Conservation (phyloP, 2,888 invertebrate species). For the Diploptera punctata region DNA sequence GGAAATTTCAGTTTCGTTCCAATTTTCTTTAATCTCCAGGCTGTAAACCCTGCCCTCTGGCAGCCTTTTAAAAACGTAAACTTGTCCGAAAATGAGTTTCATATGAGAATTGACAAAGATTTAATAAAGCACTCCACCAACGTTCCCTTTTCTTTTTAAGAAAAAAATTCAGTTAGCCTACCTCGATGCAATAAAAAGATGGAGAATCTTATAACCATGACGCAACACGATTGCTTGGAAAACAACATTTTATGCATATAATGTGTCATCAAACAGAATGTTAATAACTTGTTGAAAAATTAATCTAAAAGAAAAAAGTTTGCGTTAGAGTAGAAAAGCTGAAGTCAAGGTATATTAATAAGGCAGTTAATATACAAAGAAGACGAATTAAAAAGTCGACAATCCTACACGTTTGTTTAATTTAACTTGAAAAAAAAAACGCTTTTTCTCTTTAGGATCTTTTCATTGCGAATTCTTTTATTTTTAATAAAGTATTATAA, state of each 20-base stretch:
- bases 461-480: no score
- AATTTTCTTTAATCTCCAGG: conserved; percentile 45
- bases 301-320: conserved; percentile 37
- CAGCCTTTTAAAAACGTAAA: conserved; percentile 45
- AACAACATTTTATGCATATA: conserved; percentile 42
- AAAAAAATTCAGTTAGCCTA: conserved; percentile 28
- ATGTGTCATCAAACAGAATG: conserved; percentile 41
- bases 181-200: conserved; percentile 22
- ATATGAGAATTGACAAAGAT: conserved; percentile 46
- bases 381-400: conserved; percentile 35
- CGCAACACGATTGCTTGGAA: conserved; percentile 35
- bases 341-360: conserved; percentile 40
- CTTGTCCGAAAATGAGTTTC: conserved; percentile 45
- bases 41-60: conserved; percentile 42
- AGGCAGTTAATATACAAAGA: conserved; percentile 31
- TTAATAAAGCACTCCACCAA: conserved; percentile 42
- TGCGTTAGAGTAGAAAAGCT: conserved; percentile 25
- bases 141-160: conserved; percentile 15
- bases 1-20: conserved; percentile 45
- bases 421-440: no score
- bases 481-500: no score
- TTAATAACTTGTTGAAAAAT: conserved; percentile 37
- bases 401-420: no score
- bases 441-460: no score
- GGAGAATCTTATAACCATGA: conserved; percentile 25